Evolutionary conservation across 2,113 vertebrate species (phyloP).

Genomic region (Pogona vitticeps): DNA sequence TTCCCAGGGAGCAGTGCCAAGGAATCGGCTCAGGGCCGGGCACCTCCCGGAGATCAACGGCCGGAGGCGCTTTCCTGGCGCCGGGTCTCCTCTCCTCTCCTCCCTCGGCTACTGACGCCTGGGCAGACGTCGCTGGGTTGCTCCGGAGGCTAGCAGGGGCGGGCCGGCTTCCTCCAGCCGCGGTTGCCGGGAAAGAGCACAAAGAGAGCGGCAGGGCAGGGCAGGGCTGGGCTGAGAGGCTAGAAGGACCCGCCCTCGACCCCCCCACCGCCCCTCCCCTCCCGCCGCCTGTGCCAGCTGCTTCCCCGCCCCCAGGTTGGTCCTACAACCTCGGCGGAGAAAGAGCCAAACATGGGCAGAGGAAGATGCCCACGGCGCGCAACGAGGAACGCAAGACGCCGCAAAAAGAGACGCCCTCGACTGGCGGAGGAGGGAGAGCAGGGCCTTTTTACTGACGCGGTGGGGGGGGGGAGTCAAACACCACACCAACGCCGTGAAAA

Average conservation of each 20-base stretch:
- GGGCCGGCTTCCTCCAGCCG: neutral
- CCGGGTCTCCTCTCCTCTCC: neutral
- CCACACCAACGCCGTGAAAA: too few species aligned
- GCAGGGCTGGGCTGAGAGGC: neutral
- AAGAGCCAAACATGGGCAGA: neutral
- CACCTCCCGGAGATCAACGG: neutral
- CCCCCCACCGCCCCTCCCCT: neutral
- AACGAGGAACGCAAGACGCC: neutral
- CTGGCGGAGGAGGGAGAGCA: neutral
- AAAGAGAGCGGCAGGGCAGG: neutral
- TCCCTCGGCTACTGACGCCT: neutral
- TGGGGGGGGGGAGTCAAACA: too few species aligned
- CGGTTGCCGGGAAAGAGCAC: neutral
- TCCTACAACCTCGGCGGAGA: neutral
- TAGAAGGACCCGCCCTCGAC: neutral
- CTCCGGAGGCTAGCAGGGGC: neutral
- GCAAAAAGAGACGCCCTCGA: fast-evolving
- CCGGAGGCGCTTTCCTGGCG: neutral
- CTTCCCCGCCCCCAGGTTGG: fast-evolving
- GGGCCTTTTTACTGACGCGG: too few species aligned
- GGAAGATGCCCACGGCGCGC: neutral
- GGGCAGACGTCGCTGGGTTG: too few species aligned
- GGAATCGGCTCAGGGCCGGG: too few species aligned
- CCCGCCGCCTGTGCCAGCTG: too few species aligned
- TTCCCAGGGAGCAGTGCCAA: neutral